Evolutionary conservation across 2,797 vertebrate genomes (phyloP), one percentile per base, ranked within the genome.

Genomic region (Acipenser oxyrinchus): DNA sequence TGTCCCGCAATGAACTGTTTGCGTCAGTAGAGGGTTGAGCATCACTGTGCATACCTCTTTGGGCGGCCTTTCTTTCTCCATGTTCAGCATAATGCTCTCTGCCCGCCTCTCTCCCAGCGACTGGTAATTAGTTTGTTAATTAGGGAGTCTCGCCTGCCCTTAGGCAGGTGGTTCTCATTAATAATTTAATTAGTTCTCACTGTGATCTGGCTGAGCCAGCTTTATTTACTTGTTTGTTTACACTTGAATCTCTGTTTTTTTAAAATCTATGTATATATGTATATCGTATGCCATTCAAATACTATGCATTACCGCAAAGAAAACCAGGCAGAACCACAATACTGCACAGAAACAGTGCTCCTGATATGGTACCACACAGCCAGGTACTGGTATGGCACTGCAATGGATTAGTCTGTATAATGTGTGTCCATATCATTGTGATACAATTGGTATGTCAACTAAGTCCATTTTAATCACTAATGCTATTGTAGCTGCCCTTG

Each of bases 101-200:
- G 62, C 72, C 73, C 70, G 10, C 18, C 23, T 60, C 48, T 13
- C 49, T 48, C 73, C 66, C 69, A 59, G 52, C 66, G 62, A 11
- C 53, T 12, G n/a, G 69, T 77, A 78, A 81, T 76, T 75, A 78
- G 65, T 66, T 63, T 53, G 67, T 66, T 55, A 68, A 63, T 63
- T 69, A 71, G 63, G 66, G 66, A 70, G 78, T 66, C 61, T 72
- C 61, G 66, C 73, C 74, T 71, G 73, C 71, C 77, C 74, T 71
- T 63, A 65, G 71, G 75, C 76, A 76, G 74, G 74, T 72, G 74
- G 69, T 72, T 70, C 77, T 78, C 76, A 78, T 84, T 82, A 80
- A 69, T 75, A 80, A 81, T 79, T 78, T 75, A 80, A 79, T 74
- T 72, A 78, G 67, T 49, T 37, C 37, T 37, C 37, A 37, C 37